Conservation (phyloP, 2,797 vertebrate genomes). For the Artibeus jamaicensis region DNA sequence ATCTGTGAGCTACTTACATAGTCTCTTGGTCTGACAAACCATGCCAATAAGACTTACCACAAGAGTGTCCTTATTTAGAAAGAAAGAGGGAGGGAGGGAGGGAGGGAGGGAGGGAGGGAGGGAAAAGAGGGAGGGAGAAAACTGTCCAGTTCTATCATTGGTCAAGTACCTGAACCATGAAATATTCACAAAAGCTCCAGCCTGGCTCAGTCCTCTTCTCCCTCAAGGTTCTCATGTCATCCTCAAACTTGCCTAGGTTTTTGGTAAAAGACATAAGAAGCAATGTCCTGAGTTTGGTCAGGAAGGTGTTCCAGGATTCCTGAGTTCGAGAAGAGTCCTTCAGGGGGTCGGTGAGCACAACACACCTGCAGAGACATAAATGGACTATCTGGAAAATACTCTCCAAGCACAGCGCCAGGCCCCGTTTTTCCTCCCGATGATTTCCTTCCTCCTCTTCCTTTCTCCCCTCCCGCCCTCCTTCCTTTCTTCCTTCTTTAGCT, state of each 20-base stretch:
- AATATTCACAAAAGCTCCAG: conserved; percentile 99
- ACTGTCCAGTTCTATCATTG: fast-evolving
- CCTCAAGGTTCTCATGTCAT: conserved; percentile 96
- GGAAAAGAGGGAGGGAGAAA: too few species aligned
- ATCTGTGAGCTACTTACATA: not conserved
- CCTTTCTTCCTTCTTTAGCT: not conserved
- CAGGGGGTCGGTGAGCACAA: conserved; percentile 95
- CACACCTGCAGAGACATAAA: conserved; percentile 87
- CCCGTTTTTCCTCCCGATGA: not conserved
- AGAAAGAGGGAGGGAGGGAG: too few species aligned
- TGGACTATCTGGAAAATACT: not conserved
- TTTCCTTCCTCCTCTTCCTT: not conserved
- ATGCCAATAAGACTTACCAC: not conserved
- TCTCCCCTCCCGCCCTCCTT: not conserved
- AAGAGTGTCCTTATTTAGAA: not conserved
- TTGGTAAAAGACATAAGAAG: conserved; percentile 99
- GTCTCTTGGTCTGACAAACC: not conserved
- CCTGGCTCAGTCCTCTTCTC: conserved; percentile 98
- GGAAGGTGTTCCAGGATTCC: conserved; percentile 97
- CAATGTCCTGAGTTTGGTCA: conserved; percentile 95
- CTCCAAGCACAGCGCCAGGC: not conserved
- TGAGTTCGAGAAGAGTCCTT: conserved; percentile 97
- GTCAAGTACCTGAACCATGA: conserved; percentile 95
- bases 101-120: too few species aligned
- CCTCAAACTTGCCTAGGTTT: conserved; percentile 97